phyloP scores from a whole-genome alignment of 2,797 vertebrate genomes.

The Lindbergichthys nudifrons region DNA sequence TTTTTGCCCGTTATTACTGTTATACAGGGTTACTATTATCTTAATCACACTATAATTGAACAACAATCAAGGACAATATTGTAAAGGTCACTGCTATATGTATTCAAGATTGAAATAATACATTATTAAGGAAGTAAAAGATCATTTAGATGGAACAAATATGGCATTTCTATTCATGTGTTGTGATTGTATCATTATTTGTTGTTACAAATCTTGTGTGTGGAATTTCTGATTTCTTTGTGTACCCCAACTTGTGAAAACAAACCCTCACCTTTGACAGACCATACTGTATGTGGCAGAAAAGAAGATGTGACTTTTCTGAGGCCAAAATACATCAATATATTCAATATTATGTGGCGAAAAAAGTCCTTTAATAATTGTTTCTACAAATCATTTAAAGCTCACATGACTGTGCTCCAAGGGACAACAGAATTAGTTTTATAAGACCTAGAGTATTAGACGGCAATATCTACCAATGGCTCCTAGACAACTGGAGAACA shows the following conservation, averaged over 20 bases:
- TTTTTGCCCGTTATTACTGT: neutral
- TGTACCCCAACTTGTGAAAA: neutral
- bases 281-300: too few species aligned
- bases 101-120: neutral
- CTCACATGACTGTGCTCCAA: constrained; percentile 10
- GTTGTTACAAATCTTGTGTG: neutral
- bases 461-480: constrained; percentile 36
- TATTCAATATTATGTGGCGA: constrained; percentile 24
- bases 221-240: neutral
- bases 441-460: constrained; percentile 42
- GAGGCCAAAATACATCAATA: constrained; percentile 1
- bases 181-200: neutral
- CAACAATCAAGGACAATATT: neutral
- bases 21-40: neutral
- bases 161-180: neutral
- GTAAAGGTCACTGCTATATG: neutral
- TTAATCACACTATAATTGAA: neutral
- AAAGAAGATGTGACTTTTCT: neutral
- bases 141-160: neutral
- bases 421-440: constrained; percentile 26
- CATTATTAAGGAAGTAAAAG: neutral
- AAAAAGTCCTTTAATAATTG: constrained; percentile 20
- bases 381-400: constrained; percentile 43
- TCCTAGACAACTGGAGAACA: constrained; percentile 37
- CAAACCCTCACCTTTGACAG: neutral